A percentile compares a stretch with the other conserved stretches of the same genome.
phyloP scores from a whole-genome alignment of 2,888 invertebrate species.

The Drosophila glabriapex region DNA sequence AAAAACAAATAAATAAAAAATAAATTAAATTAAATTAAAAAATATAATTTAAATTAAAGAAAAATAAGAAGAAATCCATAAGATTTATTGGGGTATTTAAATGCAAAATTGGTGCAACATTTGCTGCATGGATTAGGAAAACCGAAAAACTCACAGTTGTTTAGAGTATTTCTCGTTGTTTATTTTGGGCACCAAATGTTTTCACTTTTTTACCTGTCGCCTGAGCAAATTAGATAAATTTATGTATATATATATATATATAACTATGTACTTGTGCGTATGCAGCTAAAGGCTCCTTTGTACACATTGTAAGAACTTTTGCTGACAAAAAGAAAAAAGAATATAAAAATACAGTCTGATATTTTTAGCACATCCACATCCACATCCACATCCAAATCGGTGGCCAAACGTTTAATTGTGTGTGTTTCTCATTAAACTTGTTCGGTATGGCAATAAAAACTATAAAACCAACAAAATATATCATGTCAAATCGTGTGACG shows the following conservation, averaged over 20 bases:
- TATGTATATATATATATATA: conserved; percentile 5
- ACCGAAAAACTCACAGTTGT: neutral
- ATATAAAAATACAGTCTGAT: conserved; percentile 13
- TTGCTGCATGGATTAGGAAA: neutral
- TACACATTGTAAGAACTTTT: neutral
- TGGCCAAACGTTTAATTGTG: conserved; percentile 35
- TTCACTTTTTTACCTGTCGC: conserved; percentile 64
- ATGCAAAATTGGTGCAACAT: neutral
- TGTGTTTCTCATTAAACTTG: conserved; percentile 24
- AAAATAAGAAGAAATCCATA: no score
- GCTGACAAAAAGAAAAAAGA: conserved; percentile 1
- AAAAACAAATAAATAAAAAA: neutral
- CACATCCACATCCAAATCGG: conserved; percentile 14
- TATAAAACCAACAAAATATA: conserved; percentile 73
- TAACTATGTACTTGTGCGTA: neutral
- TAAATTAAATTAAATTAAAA: neutral
- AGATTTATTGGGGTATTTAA: neutral
- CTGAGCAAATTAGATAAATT: conserved; percentile 30
- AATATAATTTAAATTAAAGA: neutral
- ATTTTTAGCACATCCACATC: conserved; percentile 52
- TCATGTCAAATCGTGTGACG: conserved; percentile 73
- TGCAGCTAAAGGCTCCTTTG: neutral
- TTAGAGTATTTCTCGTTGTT: neutral
- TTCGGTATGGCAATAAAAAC: conserved; percentile 59
- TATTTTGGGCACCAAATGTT: conserved; percentile 43